Percentiles rank a stretch among this genome's conserved stretches.
Evolutionary conservation across 2,888 invertebrate genomes (phyloP).

Genomic region (Tenodera sinensis): DNA sequence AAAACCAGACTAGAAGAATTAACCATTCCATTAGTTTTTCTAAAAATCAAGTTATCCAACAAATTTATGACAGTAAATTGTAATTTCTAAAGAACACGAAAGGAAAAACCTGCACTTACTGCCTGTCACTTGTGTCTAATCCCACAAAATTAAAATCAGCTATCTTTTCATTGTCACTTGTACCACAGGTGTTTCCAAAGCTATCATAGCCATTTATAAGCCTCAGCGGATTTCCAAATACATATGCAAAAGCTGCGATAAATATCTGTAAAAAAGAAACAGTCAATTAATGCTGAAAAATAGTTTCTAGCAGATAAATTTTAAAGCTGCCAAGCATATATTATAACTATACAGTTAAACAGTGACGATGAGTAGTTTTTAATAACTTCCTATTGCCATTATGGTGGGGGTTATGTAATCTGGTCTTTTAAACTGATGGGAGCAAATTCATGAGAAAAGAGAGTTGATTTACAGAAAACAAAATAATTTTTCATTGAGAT

Average conservation of each 20-base stretch:
- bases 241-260: slow-evolving; percentile 81
- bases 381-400: too few relatives aligned
- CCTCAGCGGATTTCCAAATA: slow-evolving; percentile 80
- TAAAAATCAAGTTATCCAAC: not conserved
- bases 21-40: too few relatives aligned
- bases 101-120: slow-evolving; percentile 43
- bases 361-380: too few relatives aligned
- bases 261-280: slow-evolving; percentile 58
- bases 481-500: not conserved
- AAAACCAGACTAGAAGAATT: too few relatives aligned
- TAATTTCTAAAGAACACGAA: not conserved
- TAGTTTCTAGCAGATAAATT: too few relatives aligned
- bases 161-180: slow-evolving; percentile 70
- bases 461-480: not conserved
- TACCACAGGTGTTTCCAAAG: slow-evolving; percentile 92
- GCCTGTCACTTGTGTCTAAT: slow-evolving; percentile 72
- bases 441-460: not conserved
- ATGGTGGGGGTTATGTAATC: not conserved
- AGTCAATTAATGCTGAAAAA: too few relatives aligned
- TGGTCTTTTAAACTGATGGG: too few relatives aligned
- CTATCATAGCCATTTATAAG: slow-evolving; percentile 90
- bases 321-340: too few relatives aligned
- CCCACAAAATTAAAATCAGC: slow-evolving; percentile 74
- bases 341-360: too few relatives aligned
- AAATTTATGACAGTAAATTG: not conserved